Conservation (phyloP, 2,888 invertebrate species). For the Acleris cristana region DNA sequence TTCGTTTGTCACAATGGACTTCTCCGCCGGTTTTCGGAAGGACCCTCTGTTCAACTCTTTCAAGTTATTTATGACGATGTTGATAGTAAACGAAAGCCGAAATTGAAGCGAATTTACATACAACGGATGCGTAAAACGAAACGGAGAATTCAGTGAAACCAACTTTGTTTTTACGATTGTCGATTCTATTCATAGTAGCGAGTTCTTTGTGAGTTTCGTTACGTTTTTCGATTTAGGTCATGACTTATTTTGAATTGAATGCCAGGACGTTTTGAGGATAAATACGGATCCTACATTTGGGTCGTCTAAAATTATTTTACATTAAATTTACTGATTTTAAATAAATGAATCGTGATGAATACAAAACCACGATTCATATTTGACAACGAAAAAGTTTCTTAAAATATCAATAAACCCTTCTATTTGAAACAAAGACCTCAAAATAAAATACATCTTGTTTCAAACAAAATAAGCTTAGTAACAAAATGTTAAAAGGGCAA, state of each 20-base stretch:
- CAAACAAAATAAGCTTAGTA: conserved; percentile 39
- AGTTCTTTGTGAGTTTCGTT: conserved; percentile 47
- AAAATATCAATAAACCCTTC: neutral
- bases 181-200: conserved; percentile 49
- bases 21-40: conserved; percentile 46
- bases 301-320: no score
- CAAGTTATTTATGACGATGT: conserved; percentile 58
- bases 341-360: no score
- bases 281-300: neutral
- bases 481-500: conserved; percentile 44
- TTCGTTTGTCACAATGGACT: conserved; percentile 46
- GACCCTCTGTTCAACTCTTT: conserved; percentile 48
- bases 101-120: conserved; percentile 69
- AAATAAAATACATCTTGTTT: conserved; percentile 5
- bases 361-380: no score
- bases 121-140: conserved; percentile 58
- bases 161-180: conserved; percentile 45
- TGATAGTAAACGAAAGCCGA: conserved; percentile 59
- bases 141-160: conserved; percentile 34
- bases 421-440: neutral
- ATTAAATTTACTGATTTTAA: no score
- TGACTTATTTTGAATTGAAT: conserved; percentile 54
- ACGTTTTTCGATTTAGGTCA: conserved; percentile 43
- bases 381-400: neutral
- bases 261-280: conserved; percentile 42